Evolutionary conservation across 2,888 invertebrate genomes (phyloP).

Genomic region (Beris morrisii): DNA sequence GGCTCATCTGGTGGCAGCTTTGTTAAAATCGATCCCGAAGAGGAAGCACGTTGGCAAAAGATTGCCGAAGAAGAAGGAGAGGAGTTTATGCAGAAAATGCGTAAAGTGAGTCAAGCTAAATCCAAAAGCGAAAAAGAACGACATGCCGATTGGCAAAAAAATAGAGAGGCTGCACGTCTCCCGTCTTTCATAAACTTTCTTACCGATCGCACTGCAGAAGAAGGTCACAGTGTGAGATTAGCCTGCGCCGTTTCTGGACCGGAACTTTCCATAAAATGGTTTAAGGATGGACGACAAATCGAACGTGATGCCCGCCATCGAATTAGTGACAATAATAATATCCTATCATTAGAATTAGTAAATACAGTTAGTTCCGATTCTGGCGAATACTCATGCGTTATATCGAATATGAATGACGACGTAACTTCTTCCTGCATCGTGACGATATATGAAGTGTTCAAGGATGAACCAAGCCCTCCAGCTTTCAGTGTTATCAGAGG

Average conservation of each 20-base stretch:
- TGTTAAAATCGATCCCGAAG: slow-evolving; percentile 50
- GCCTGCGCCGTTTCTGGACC: slow-evolving; percentile 78
- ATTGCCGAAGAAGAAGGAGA: slow-evolving; percentile 53
- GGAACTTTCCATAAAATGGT: slow-evolving; percentile 74
- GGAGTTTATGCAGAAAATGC: slow-evolving; percentile 53
- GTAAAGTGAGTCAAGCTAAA: slow-evolving; percentile 51
- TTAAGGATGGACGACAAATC: slow-evolving; percentile 65
- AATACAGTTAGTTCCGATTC: slow-evolving; percentile 64
- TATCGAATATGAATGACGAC: slow-evolving; percentile 73
- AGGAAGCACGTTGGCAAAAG: slow-evolving; percentile 52
- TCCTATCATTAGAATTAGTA: slow-evolving; percentile 60
- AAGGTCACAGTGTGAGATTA: slow-evolving; percentile 73
- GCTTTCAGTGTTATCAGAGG: slow-evolving; percentile 70
- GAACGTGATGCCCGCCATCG: slow-evolving; percentile 54
- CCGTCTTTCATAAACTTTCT: slow-evolving; percentile 60
- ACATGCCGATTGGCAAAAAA: slow-evolving; percentile 54
- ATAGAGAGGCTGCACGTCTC: slow-evolving; percentile 51
- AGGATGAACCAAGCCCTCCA: slow-evolving; percentile 71
- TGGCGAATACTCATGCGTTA: slow-evolving; percentile 70
- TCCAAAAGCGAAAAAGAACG: slow-evolving; percentile 52
- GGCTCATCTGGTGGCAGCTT: slow-evolving; percentile 51
- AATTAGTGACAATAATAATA: slow-evolving; percentile 62
- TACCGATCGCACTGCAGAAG: slow-evolving; percentile 74
- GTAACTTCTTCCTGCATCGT: slow-evolving; percentile 72
- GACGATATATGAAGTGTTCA: slow-evolving; percentile 72